Conservation (phyloP, 1,140 invertebrate genomes). For the Ips typographus region DNA sequence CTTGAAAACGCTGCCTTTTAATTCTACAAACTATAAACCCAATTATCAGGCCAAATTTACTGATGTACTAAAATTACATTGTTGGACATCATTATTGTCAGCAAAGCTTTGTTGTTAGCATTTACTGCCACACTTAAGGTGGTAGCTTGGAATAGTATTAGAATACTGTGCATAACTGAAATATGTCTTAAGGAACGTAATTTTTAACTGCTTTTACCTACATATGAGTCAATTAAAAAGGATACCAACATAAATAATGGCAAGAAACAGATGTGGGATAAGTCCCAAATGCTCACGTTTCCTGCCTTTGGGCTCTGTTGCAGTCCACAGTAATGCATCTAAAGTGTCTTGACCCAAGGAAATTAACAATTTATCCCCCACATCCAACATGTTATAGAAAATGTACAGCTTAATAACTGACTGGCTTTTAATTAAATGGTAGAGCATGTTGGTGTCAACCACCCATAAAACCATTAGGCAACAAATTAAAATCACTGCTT, state of each 20-base stretch:
- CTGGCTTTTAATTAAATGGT: conserved; percentile 98
- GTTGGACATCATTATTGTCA: conserved; percentile 99
- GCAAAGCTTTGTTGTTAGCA: conserved; percentile 94
- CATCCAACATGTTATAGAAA: conserved; percentile 99
- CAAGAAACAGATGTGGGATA: conserved; percentile 85
- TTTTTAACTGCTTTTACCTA: conserved; percentile 3
- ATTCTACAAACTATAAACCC: conserved; percentile 85
- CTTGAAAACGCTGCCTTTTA: conserved; percentile 98
- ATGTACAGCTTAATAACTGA: conserved; percentile 99
- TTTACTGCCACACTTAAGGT: conserved; percentile 99
- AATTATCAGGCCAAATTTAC: background rate
- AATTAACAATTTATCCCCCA: conserved; percentile 92
- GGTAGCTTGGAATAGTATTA: conserved; percentile 93
- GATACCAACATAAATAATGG: conserved; percentile 93
- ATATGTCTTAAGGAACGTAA: conserved; percentile 5
- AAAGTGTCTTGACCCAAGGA: conserved; percentile 98
- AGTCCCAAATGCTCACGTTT: conserved; percentile 84
- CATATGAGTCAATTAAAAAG: conserved; percentile 58
- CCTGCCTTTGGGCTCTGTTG: conserved; percentile 84
- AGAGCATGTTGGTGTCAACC: conserved; percentile 97
- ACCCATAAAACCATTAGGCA: conserved; percentile 84
- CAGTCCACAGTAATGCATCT: conserved; percentile 97
- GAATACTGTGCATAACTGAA: conserved; percentile 83
- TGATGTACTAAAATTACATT: conserved; percentile 69
- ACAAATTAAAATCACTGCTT: conserved; percentile 83